These are phyloP conservation scores for Paralinhomoeus sp. DNA, from an alignment of 2,888 invertebrate species.

Conservation along the genomic window DNA sequence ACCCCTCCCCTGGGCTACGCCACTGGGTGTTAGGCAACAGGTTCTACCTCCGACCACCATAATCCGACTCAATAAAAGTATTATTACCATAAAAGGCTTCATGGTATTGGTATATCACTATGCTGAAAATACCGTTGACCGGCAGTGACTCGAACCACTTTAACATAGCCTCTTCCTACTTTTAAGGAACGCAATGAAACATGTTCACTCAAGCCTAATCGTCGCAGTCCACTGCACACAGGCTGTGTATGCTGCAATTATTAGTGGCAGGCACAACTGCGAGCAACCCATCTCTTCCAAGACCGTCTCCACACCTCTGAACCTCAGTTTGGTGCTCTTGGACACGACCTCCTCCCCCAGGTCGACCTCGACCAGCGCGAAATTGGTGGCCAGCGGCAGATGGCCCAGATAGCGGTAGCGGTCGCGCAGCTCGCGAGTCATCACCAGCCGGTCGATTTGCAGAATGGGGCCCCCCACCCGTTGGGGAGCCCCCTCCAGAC, in stretches of 20 bases:
- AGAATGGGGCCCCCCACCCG: constrained; percentile 45
- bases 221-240: too few species aligned
- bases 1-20: too few species aligned
- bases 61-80: too few species aligned
- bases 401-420: constrained; percentile 46
- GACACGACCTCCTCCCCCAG: constrained; percentile 49
- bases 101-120: too few species aligned
- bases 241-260: too few species aligned
- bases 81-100: too few species aligned
- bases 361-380: constrained; percentile 66
- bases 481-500: constrained; percentile 50
- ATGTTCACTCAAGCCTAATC: background rate
- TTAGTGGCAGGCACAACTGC: too few species aligned
- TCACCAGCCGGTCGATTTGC: constrained; percentile 63
- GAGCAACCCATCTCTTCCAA: too few species aligned
- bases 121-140: background rate
- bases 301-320: background rate
- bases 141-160: background rate
- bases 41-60: too few species aligned
- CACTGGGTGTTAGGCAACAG: too few species aligned
- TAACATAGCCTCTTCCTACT: background rate
- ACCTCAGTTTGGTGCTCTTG: constrained; percentile 33
- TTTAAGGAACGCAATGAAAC: background rate
- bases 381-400: constrained; percentile 66
- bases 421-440: constrained; percentile 47